These are phyloP conservation scores for Macrophya alboannulata DNA, from an alignment of 2,888 invertebrate genomes.

Conservation along the genomic window DNA sequence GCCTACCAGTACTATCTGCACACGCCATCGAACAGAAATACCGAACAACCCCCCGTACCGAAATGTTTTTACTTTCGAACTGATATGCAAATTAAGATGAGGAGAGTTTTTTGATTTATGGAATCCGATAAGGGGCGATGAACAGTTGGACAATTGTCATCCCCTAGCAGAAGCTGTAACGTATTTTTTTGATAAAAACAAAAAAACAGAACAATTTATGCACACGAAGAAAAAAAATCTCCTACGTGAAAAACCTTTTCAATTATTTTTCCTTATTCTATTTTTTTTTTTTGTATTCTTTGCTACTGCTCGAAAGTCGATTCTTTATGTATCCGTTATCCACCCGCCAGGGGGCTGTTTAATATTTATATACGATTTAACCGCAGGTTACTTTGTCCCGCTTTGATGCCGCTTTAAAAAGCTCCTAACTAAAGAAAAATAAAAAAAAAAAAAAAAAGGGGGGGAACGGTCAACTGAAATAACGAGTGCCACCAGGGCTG, in stretches of 20 bases:
- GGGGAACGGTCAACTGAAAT: constrained; percentile 19
- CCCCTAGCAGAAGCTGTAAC: not conserved
- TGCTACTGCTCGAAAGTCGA: not conserved
- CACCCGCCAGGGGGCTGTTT: not conserved
- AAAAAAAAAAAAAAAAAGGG: not conserved
- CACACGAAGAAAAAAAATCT: too few relatives aligned
- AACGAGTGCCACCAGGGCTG: constrained; percentile 20
- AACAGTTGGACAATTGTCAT: not conserved
- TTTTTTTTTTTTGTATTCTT: not conserved
- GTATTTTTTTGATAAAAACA: too few relatives aligned
- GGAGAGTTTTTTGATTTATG: not conserved
- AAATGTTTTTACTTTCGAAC: not conserved
- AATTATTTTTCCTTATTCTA: too few relatives aligned
- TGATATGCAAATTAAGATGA: not conserved
- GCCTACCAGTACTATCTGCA: not conserved
- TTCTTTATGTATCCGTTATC: not conserved
- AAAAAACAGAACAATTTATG: too few relatives aligned
- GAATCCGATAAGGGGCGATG: not conserved
- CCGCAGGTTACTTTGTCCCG: not conserved
- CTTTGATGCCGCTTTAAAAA: constrained; percentile 26
- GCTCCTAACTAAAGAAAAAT: not conserved
- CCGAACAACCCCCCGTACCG: not conserved
- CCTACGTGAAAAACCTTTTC: too few relatives aligned
- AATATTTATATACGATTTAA: constrained; percentile 30
- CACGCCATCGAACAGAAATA: constrained; percentile 20